Evolutionary conservation across 2,888 invertebrate genomes (phyloP).

Genomic region (Linnaemya vulpina): DNA sequence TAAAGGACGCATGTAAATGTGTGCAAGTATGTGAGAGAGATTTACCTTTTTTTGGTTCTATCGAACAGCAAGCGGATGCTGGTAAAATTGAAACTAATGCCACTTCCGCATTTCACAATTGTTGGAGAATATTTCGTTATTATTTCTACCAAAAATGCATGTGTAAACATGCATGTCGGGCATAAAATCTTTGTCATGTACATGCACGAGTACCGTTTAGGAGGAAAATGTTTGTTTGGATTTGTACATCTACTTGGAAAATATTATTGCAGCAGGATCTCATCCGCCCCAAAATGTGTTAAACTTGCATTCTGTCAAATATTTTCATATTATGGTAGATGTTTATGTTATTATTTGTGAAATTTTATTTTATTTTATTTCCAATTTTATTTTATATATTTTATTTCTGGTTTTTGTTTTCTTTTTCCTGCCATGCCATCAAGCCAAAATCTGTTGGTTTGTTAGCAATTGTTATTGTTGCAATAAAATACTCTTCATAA

Average conservation of each 20-base stretch:
- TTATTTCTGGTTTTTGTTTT: background rate
- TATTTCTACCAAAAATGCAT: background rate
- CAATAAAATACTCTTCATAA: constrained; percentile 16
- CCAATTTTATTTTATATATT: no score
- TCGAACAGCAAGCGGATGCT: constrained; percentile 57
- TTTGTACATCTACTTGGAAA: background rate
- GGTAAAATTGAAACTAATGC: constrained; percentile 65
- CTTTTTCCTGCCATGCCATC: background rate
- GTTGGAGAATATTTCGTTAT: background rate
- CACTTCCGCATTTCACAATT: constrained; percentile 53
- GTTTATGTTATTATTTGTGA: constrained; percentile 3
- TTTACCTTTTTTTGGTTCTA: background rate
- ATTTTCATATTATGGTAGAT: constrained; percentile 17
- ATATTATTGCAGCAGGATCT: background rate
- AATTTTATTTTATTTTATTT: background rate
- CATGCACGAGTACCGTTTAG: background rate
- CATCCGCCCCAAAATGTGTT: background rate
- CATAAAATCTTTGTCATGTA: background rate
- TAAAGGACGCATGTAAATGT: no score
- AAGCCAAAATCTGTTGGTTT: constrained; percentile 11
- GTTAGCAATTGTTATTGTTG: constrained; percentile 20
- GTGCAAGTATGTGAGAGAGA: background rate
- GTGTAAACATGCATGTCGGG: background rate
- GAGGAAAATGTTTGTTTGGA: background rate
- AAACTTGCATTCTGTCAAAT: constrained; percentile 24